Conservation (phyloP, 2,888 invertebrate genomes). For the Koerneria pararmatus region DNA sequence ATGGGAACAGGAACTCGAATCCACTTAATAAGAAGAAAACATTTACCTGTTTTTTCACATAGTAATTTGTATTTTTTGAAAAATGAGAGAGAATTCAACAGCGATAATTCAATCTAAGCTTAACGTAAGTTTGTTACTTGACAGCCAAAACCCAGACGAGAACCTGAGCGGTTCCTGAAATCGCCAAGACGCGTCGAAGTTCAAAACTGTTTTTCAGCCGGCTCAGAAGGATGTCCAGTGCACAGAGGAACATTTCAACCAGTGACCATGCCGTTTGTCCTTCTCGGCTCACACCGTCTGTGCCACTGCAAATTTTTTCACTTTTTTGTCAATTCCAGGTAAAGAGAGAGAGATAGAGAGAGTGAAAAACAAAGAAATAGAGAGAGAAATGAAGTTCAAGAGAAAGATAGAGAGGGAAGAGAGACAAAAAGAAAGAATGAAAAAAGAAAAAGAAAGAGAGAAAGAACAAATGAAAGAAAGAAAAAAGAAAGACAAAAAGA, state of each 20-base stretch:
- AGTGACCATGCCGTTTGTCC: constrained; percentile 64
- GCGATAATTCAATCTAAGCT: too few relatives aligned
- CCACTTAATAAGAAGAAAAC: too few relatives aligned
- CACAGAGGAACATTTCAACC: constrained; percentile 89
- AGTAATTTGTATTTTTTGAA: too few relatives aligned
- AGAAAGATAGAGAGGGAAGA: too few relatives aligned
- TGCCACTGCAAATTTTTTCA: constrained; percentile 30
- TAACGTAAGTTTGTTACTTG: too few relatives aligned
- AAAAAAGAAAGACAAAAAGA: constrained; percentile 26
- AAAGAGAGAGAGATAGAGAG: too few relatives aligned
- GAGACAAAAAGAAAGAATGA: not conserved
- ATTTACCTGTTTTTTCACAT: too few relatives aligned
- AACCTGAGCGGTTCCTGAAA: constrained; percentile 89
- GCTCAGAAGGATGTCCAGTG: constrained; percentile 83
- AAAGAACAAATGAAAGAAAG: constrained; percentile 7
- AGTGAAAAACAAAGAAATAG: too few relatives aligned
- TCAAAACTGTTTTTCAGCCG: constrained; percentile 71
- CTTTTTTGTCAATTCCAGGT: too few relatives aligned
- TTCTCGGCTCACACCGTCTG: constrained; percentile 27
- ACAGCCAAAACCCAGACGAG: too few relatives aligned
- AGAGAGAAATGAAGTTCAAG: too few relatives aligned
- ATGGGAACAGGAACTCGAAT: not conserved
- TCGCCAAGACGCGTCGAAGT: constrained; percentile 75
- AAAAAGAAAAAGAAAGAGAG: not conserved
- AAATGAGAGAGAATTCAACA: too few relatives aligned